Conservation (phyloP, 2,797 vertebrate species). For the Nyctibius grandis region DNA sequence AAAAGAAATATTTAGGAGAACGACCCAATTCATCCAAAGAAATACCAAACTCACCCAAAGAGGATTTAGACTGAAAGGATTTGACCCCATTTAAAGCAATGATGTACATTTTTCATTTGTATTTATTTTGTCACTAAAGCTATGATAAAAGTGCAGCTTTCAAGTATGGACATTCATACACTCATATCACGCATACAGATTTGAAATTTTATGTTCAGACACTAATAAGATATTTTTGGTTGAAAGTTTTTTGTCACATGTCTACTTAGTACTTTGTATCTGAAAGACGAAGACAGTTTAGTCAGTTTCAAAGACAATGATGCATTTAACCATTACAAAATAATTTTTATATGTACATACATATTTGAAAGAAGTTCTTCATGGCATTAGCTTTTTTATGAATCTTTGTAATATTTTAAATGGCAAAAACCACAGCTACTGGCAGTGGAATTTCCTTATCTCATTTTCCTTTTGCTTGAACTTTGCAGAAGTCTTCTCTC, state of each 20-base stretch:
- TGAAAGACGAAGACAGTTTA: conserved; percentile 27
- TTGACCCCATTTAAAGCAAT: background rate
- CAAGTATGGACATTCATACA: background rate
- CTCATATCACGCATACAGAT: background rate
- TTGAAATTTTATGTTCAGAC: background rate
- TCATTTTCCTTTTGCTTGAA: conserved; percentile 5
- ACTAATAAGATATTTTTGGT: background rate
- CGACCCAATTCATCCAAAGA: background rate
- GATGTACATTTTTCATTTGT: background rate
- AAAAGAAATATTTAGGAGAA: conserved; percentile 24
- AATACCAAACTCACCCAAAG: background rate
- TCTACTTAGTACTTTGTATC: background rate
- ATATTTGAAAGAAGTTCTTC: background rate
- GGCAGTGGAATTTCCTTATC: background rate
- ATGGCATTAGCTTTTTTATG: background rate
- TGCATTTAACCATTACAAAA: background rate
- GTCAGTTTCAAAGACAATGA: background rate
- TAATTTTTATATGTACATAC: background rate
- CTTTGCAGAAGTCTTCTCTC: background rate
- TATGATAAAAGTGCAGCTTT: conserved; percentile 10
- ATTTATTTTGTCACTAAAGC: background rate
- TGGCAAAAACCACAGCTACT: background rate
- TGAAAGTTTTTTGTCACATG: background rate
- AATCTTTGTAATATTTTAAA: conserved; percentile 20
- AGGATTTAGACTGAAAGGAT: background rate